Percentiles rank a stretch among this genome's conserved stretches.
phyloP scores from a whole-genome alignment of 2,113 vertebrate species.

The Casuarius casuarius region DNA sequence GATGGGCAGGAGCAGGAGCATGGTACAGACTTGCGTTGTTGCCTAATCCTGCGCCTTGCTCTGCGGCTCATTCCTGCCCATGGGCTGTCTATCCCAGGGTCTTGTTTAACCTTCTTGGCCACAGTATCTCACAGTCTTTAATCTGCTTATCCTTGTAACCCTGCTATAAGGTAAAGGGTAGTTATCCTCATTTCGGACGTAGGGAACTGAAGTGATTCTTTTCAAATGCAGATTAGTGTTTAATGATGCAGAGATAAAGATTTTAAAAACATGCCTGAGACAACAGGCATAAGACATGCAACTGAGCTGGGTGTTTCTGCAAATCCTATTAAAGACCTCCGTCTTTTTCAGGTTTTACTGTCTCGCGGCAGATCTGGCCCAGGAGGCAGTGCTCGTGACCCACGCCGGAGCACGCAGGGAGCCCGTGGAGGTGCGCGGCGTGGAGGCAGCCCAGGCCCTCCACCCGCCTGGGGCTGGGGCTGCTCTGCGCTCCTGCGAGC shows the following conservation, averaged over 20 bases:
- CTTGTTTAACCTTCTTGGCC: conserved; percentile 61
- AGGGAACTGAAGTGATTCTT: conserved; percentile 57
- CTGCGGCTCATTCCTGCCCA: conserved; percentile 55
- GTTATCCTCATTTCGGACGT: conserved; percentile 62
- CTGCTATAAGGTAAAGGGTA: conserved; percentile 46
- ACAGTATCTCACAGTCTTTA: conserved; percentile 61
- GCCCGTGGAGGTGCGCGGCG: accelerated
- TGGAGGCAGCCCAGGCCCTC: background rate
- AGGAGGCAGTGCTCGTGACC: background rate
- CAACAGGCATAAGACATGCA: background rate
- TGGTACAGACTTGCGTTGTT: conserved; percentile 22
- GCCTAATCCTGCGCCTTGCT: background rate
- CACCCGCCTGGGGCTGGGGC: background rate
- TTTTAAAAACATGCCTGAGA: conserved; percentile 47
- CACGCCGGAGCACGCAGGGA: background rate
- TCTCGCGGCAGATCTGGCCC: background rate
- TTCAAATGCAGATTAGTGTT: conserved; percentile 70
- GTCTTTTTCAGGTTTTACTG: conserved; percentile 20
- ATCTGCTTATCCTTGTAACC: conserved; percentile 67
- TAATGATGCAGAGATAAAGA: conserved; percentile 71
- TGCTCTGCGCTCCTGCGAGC: background rate
- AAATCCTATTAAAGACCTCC: conserved; percentile 48
- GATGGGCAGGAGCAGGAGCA: background rate
- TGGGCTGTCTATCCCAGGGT: conserved; percentile 60
- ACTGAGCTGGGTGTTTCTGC: conserved; percentile 39